phyloP scores from a whole-genome alignment of 2,888 invertebrate species.

The Desoria tigrina region DNA sequence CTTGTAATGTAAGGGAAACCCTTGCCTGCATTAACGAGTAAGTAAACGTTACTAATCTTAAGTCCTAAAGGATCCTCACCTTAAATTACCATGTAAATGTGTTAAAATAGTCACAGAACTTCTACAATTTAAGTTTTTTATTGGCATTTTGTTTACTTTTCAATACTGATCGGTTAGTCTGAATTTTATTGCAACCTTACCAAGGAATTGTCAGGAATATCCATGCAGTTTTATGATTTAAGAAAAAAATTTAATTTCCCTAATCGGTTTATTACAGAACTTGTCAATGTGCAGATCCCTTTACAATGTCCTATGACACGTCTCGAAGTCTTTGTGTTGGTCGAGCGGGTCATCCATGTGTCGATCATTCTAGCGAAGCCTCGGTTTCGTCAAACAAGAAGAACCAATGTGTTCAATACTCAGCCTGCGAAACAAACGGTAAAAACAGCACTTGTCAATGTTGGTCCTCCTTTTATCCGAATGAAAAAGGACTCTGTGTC shows the following conservation, averaged over 20 bases:
- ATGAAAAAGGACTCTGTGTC: conserved; percentile 35
- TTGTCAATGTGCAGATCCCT: conserved; percentile 38
- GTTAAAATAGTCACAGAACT: not conserved
- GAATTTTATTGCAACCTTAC: no score
- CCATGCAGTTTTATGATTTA: no score
- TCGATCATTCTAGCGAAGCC: conserved; percentile 33
- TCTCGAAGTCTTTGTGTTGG: conserved; percentile 38
- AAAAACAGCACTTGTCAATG: conserved; percentile 30
- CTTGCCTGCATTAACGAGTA: conserved; percentile 16
- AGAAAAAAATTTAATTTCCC: no score
- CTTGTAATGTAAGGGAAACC: conserved; percentile 37
- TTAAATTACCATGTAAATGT: not conserved
- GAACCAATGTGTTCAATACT: conserved; percentile 32
- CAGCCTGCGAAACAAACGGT: conserved; percentile 34
- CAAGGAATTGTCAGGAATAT: no score
- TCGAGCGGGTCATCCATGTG: conserved; percentile 33
- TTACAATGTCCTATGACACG: conserved; percentile 35
- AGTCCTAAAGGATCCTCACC: not conserved
- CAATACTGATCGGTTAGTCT: no score
- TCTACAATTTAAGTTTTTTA: not conserved
- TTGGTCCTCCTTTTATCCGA: conserved; percentile 40
- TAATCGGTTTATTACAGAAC: conserved; percentile 29
- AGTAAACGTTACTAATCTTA: not conserved
- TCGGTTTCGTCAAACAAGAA: conserved; percentile 25
- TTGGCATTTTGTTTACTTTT: no score